These are phyloP conservation scores for Sinodicranocentrus sp. DNA, from an alignment of 2,888 invertebrate genomes.

Conservation along the genomic window DNA sequence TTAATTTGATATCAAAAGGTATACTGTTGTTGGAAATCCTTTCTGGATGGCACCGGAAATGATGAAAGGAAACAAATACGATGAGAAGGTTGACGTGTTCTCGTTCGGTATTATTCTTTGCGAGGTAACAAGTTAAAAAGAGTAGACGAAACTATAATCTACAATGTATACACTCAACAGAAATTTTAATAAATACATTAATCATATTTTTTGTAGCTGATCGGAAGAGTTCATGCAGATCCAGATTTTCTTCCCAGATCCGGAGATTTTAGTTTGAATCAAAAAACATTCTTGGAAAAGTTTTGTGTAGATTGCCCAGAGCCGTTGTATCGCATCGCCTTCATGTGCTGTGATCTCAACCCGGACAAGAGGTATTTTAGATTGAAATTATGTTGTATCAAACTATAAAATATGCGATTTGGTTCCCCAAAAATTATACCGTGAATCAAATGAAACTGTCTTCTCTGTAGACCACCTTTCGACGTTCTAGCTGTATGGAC, in stretches of 20 bases:
- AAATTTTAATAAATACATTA: background rate
- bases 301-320: conserved; percentile 92
- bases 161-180: too few relatives aligned
- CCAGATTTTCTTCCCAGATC: conserved; percentile 95
- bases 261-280: conserved; percentile 94
- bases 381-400: too few relatives aligned
- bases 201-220: conserved; percentile 83
- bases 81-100: conserved; percentile 97
- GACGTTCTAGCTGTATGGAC: conserved; percentile 94
- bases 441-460: too few relatives aligned
- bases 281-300: conserved; percentile 89
- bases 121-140: too few relatives aligned
- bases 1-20: too few relatives aligned
- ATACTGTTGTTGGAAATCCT: conserved; percentile 97
- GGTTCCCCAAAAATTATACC: too few relatives aligned
- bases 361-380: conserved; percentile 87
- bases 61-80: conserved; percentile 97
- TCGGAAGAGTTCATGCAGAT: conserved; percentile 96
- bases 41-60: conserved; percentile 99
- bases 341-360: conserved; percentile 93
- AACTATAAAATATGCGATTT: too few relatives aligned
- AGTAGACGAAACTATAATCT: too few relatives aligned
- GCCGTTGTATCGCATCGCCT: conserved; percentile 92
- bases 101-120: conserved; percentile 97
- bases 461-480: conserved; percentile 87